A percentile compares a stretch with the other conserved stretches of the same genome.
These are phyloP conservation scores for Myrmecobius fasciatus DNA, from an alignment of 2,113 vertebrate species.

Conservation along the genomic window DNA sequence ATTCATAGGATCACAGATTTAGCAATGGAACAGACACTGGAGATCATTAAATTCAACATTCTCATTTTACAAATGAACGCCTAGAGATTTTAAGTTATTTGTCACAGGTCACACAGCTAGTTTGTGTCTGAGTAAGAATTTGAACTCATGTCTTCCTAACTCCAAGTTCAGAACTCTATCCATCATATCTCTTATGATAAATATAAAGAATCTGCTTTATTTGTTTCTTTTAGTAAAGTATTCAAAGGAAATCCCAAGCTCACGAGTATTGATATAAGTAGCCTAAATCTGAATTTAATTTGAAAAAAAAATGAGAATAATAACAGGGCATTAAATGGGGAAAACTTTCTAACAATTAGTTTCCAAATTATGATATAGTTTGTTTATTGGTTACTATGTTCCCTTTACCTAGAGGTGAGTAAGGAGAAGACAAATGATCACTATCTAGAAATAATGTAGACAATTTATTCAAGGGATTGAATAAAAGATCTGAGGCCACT, in stretches of 20 bases:
- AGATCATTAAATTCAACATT: too few relatives aligned
- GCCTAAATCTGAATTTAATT: background rate
- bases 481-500: background rate
- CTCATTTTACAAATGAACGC: too few relatives aligned
- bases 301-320: background rate
- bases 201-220: too few relatives aligned
- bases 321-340: background rate
- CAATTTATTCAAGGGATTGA: background rate
- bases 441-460: background rate
- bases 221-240: too few relatives aligned
- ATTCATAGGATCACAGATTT: too few relatives aligned
- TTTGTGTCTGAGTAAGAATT: too few relatives aligned
- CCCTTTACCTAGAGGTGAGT: background rate
- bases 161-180: too few relatives aligned
- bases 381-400: background rate
- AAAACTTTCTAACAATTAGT: background rate
- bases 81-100: too few relatives aligned
- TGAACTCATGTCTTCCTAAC: too few relatives aligned
- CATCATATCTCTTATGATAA: too few relatives aligned
- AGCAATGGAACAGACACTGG: too few relatives aligned
- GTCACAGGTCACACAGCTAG: too few relatives aligned
- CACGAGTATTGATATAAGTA: background rate
- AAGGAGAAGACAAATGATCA: background rate
- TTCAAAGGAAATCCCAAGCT: background rate
- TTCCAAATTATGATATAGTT: background rate